Percentiles rank a stretch among this genome's conserved stretches.
Evolutionary conservation across 2,888 invertebrate genomes (phyloP).

Genomic region (Rotaria sp.): DNA sequence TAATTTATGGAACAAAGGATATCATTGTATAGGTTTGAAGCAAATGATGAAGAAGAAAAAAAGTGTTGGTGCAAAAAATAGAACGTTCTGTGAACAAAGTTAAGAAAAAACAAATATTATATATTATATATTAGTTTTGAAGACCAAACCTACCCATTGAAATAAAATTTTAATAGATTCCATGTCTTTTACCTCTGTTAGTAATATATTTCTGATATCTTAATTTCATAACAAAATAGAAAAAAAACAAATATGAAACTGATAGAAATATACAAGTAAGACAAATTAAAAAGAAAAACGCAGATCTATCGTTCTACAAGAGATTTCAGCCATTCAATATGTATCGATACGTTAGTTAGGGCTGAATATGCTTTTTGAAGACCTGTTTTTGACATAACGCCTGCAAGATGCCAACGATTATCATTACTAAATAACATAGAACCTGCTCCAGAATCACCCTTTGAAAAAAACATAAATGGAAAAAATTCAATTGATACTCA

Average conservation of each 20-base stretch:
- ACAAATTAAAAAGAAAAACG: not conserved
- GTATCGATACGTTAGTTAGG: not conserved
- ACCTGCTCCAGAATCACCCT: conserved; percentile 22
- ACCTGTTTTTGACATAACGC: conserved; percentile 19
- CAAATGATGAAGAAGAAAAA: no score
- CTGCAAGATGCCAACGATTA: not conserved
- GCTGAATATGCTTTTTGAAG: not conserved
- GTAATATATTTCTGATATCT: not conserved
- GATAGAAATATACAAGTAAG: not conserved
- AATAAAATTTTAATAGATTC: no score
- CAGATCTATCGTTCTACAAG: not conserved
- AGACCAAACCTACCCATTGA: no score
- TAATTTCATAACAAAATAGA: not conserved
- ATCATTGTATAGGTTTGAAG: no score
- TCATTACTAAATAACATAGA: not conserved
- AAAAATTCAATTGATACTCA: not conserved
- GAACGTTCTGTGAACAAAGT: no score
- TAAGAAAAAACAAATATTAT: no score
- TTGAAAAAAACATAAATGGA: not conserved
- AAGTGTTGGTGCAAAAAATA: no score
- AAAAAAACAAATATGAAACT: not conserved
- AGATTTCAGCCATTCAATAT: not conserved
- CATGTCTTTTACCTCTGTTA: no score
- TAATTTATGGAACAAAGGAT: no score
- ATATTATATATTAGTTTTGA: no score